Base-by-base conservation (phyloP, 2,888 invertebrate species). In the Drosophila cognata region DNA sequence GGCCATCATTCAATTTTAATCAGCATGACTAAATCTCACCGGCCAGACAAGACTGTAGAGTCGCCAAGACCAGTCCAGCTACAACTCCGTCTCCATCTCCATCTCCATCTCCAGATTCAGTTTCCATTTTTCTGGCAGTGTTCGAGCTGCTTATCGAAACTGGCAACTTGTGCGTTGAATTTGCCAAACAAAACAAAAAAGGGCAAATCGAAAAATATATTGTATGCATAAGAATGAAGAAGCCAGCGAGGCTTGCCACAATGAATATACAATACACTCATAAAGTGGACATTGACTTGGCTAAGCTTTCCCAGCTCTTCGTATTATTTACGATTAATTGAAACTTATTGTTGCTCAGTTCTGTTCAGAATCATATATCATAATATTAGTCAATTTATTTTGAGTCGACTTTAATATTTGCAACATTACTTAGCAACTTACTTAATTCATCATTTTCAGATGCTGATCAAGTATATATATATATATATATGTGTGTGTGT, bases 1-100 rank as follows among this genome's bases (percentile, higher is more conserved):
- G 73, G 80, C 80, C 88, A 79, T 85, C 84, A 85, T 86, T 85
- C 86, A 88, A 88, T 85, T 85, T 85, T 85, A 85, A 85, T 85
- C 85, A 85, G 88, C 80, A 71, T 81, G 74, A 64, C 77, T 77
- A 80, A 77, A 80, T 80, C 80, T 80, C 52, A 56, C 53, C 65
- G 72, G 67, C 59, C 78, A 59, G 64, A 73, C 71, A 73, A 60
- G 51, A 66, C 41, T 72, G 43, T 31, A 55, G 59, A 59, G 63
- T 48, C 56, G 25, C 51, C 56, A 57, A 31, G 21, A 55, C 10
- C 36, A 33, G 36, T 36, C 2, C 57, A 55, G 31, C 25, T 29
- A 0, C 43, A 59, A 21, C 68, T 41, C 4, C 31, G 31, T 5
- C 13, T 31, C 8, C 43, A 48, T 7, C 16, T 28, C 21, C 57